Evolutionary conservation across 1,140 invertebrate genomes (phyloP).

Genomic region (Drosophila ironensis): DNA sequence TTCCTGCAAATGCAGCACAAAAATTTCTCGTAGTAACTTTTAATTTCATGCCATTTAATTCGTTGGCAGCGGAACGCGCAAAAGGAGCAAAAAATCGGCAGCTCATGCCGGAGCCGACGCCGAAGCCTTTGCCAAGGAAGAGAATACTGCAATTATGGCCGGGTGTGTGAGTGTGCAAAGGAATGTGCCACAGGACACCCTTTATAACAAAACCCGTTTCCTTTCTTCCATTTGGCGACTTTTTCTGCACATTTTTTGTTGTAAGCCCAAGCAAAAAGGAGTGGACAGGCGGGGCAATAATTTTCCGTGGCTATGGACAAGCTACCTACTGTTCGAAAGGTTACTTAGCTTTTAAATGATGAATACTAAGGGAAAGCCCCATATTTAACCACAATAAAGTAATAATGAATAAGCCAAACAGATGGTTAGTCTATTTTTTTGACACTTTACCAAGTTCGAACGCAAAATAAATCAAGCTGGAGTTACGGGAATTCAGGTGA

Average conservation of each 20-base stretch:
- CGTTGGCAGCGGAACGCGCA: slow-evolving; percentile 67
- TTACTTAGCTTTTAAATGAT: too few relatives aligned
- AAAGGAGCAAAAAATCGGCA: slow-evolving; percentile 62
- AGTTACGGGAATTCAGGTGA: too few relatives aligned
- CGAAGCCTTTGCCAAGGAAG: slow-evolving; percentile 53
- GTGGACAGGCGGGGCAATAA: slow-evolving; percentile 2
- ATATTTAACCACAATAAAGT: too few relatives aligned
- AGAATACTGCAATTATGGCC: slow-evolving; percentile 48
- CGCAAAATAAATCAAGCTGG: too few relatives aligned
- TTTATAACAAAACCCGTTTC: slow-evolving; percentile 74
- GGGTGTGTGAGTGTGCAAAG: slow-evolving; percentile 22
- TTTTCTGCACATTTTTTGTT: slow-evolving; percentile 27
- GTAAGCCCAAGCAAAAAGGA: neutral
- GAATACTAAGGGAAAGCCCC: too few relatives aligned
- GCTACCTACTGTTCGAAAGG: too few relatives aligned
- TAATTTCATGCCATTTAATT: slow-evolving; percentile 81
- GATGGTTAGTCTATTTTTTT: too few relatives aligned
- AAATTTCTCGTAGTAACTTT: slow-evolving; percentile 76
- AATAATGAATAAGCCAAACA: too few relatives aligned
- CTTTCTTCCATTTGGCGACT: slow-evolving; percentile 50
- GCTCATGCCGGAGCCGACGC: too few relatives aligned
- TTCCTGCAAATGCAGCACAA: slow-evolving; percentile 80
- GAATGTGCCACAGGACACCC: slow-evolving; percentile 77
- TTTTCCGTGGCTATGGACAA: neutral
- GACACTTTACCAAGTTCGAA: too few relatives aligned